Conservation (phyloP, 2,797 vertebrate species). For the Echiichthys vipera region DNA sequence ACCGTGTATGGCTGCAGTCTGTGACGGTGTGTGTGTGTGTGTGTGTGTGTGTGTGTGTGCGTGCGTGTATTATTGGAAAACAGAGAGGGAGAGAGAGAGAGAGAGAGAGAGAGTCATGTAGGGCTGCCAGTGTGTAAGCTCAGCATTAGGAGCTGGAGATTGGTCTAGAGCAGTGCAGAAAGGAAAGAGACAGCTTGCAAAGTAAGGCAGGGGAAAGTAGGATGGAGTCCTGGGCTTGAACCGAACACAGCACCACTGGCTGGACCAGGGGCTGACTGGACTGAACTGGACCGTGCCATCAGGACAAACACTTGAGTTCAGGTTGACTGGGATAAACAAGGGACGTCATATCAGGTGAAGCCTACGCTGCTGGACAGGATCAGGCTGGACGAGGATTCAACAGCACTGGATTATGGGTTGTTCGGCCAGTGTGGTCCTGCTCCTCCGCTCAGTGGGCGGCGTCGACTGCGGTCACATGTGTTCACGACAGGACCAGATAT, state of each 20-base stretch:
- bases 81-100: slow-evolving; percentile 20
- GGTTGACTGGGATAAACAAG: slow-evolving; percentile 14
- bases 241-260: slow-evolving; percentile 61
- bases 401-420: slow-evolving; percentile 90
- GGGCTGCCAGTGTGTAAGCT: slow-evolving; percentile 92
- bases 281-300: slow-evolving; percentile 19
- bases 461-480: slow-evolving; percentile 95
- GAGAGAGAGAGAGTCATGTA: slow-evolving; percentile 81
- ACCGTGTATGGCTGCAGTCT: slow-evolving; percentile 93
- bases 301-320: slow-evolving; percentile 9
- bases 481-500: slow-evolving; percentile 90
- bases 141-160: slow-evolving; percentile 76
- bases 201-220: slow-evolving; percentile 18
- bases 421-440: slow-evolving; percentile 94
- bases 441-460: slow-evolving; percentile 93
- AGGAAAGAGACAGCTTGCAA: slow-evolving; percentile 42
- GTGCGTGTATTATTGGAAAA: neutral
- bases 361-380: slow-evolving; percentile 35
- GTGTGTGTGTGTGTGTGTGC: slow-evolving; percentile 19
- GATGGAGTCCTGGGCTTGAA: slow-evolving; percentile 54
- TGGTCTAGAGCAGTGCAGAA: slow-evolving; percentile 44
- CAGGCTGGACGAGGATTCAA: slow-evolving; percentile 28
- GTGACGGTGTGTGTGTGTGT: slow-evolving; percentile 83
- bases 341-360: slow-evolving; percentile 30
- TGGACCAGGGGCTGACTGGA: slow-evolving; percentile 65